phyloP scores from a whole-genome alignment of 2,888 invertebrate species.

The Lasioglossum villosulum region DNA sequence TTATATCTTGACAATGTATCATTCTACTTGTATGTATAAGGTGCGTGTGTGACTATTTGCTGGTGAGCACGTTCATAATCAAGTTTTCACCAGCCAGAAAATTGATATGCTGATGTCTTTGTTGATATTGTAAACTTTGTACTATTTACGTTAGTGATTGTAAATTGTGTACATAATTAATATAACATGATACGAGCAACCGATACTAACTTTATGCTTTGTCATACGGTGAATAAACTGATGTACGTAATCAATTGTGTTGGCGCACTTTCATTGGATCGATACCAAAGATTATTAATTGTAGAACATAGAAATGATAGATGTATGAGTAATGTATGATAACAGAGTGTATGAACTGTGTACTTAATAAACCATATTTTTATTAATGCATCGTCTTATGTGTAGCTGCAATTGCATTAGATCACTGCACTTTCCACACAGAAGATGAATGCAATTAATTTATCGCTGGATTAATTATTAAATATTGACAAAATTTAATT shows the following conservation, averaged over 20 bases:
- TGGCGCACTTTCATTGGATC: neutral
- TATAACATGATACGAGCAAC: neutral
- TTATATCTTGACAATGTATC: neutral
- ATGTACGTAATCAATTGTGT: neutral
- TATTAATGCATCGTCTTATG: neutral
- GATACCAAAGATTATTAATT: neutral
- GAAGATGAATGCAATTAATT: neutral
- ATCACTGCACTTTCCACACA: neutral
- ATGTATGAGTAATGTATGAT: neutral
- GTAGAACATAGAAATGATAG: neutral
- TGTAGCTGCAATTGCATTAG: neutral
- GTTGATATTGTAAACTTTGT: conserved; percentile 29
- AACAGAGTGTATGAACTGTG: neutral
- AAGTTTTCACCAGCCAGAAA: neutral
- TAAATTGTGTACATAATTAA: conserved; percentile 43
- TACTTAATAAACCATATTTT: neutral
- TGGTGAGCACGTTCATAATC: neutral
- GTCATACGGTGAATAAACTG: conserved; percentile 55
- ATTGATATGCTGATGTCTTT: neutral
- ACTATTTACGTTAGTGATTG: conserved; percentile 41
- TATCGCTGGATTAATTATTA: neutral
- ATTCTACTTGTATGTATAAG: neutral
- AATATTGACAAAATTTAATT: neutral
- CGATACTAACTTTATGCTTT: conserved; percentile 47
- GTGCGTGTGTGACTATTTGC: conserved; percentile 19